Evolutionary conservation across 2,888 invertebrate genomes (phyloP).

Genomic region (Micoletzkya japonica): DNA sequence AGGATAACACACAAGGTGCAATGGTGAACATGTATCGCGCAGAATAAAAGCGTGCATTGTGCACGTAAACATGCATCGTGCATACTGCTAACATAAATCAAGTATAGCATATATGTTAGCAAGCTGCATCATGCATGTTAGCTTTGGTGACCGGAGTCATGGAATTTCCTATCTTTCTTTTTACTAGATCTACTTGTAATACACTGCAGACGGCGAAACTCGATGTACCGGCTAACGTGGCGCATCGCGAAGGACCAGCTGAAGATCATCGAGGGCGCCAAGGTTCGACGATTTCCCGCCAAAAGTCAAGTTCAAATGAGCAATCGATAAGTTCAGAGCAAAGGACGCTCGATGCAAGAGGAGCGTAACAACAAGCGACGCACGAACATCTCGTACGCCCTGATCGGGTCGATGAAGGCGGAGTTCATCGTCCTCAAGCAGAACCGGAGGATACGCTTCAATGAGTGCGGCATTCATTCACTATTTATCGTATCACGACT

Average conservation of each 20-base stretch:
- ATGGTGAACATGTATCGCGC: no score
- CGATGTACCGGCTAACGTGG: constrained; percentile 55
- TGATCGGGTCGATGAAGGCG: constrained; percentile 53
- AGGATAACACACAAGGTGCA: no score
- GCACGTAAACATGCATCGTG: no score
- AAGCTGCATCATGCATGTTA: no score
- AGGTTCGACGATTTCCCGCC: constrained; percentile 41
- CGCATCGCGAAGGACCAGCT: constrained; percentile 43
- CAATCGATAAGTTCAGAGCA: not conserved
- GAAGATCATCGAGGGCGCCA: constrained; percentile 57
- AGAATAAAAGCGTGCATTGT: no score
- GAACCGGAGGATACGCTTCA: constrained; percentile 47
- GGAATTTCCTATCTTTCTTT: no score
- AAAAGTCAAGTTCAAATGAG: no score
- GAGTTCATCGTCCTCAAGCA: constrained; percentile 53
- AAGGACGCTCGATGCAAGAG: not conserved
- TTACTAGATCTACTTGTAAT: no score
- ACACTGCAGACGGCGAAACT: constrained; percentile 32
- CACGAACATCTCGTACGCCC: constrained; percentile 45
- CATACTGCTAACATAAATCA: no score
- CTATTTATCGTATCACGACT: not conserved
- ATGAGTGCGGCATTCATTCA: constrained; percentile 40
- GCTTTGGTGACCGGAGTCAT: no score
- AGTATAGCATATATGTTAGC: no score
- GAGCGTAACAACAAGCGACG: constrained; percentile 20